Base-by-base conservation (phyloP, 2,888 invertebrate species). In the Chloromyia formosa region DNA sequence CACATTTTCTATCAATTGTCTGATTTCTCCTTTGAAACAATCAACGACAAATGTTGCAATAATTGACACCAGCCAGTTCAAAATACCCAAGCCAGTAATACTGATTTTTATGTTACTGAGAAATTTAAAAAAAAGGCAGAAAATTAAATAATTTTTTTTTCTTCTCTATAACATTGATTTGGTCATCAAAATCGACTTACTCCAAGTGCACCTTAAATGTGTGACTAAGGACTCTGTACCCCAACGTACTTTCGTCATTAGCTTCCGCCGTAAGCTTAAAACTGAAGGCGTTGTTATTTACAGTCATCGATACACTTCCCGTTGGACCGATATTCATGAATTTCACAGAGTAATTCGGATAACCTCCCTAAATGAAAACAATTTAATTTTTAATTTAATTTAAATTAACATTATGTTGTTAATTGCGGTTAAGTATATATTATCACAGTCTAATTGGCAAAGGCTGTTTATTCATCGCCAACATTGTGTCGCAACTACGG, bases 271-370 rank as follows among this genome's bases (percentile, higher is more conserved):
- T 14, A 14, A 62, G 16, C 14, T 64, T 74, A 16, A 74, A 53
- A 45, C 35, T 16, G n/a, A 74, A 16, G 2, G 54, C 45, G 40
- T 74, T 74, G 9, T 10, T 23, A 20, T 40, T 27, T 9, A 53
- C 53, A 10, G 9, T 18, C 14, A 54, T 53, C 1, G 22, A n/a
- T 27, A 74, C 49, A 10, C 7, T 27, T n/a, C 74, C 74, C 20
- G 74, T 54, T 10, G 74, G 74, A 3, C 74, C 74, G 27, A 74
- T 64, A 20, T 64, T 16, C 64, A 60, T 64, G 9, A 74, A 45
- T 62, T 74, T 62, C 27, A 64, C 72, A 42, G 14, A 10, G 42
- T 72, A 72, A n/a, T 60, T 56, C 1, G 23, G 14, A 16, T 72
- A 72, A 22, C 18, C n/a, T 14, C 9, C 20, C 72, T 66, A 66